phyloP scores from a whole-genome alignment of 2,113 vertebrate species.

The Chloropsis cyanopogon region DNA sequence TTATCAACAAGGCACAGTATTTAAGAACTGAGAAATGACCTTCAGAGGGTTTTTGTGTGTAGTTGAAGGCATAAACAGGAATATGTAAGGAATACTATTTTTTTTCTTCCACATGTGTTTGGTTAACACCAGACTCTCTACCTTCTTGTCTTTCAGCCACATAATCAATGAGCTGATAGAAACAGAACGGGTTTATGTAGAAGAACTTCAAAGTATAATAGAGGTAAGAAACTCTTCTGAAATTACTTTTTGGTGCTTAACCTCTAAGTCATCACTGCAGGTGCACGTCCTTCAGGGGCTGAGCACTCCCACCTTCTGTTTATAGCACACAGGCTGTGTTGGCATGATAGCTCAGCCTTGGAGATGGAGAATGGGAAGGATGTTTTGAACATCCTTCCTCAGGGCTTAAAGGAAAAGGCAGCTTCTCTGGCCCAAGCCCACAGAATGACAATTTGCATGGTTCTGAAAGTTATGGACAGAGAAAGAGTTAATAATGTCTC shows the following conservation, averaged over 20 bases:
- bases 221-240: constrained; percentile 76
- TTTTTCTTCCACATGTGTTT: background rate
- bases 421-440: background rate
- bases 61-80: background rate
- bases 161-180: constrained; percentile 93
- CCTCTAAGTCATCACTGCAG: background rate
- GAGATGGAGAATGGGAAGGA: background rate
- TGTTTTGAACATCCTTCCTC: background rate
- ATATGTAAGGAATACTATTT: background rate
- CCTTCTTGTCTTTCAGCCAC: constrained; percentile 73
- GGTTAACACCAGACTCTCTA: background rate
- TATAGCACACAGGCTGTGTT: background rate
- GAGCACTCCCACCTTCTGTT: background rate
- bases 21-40: background rate
- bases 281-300: background rate
- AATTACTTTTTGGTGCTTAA: background rate
- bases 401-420: background rate
- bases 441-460: background rate
- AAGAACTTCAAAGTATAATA: constrained; percentile 93
- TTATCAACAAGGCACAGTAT: background rate
- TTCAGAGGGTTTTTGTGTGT: background rate
- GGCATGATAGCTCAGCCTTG: background rate
- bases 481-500: background rate
- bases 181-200: constrained; percentile 91
- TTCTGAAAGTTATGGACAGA: background rate